Conservation (phyloP, 2,797 vertebrate species). For the Microhierax caerulescens region DNA sequence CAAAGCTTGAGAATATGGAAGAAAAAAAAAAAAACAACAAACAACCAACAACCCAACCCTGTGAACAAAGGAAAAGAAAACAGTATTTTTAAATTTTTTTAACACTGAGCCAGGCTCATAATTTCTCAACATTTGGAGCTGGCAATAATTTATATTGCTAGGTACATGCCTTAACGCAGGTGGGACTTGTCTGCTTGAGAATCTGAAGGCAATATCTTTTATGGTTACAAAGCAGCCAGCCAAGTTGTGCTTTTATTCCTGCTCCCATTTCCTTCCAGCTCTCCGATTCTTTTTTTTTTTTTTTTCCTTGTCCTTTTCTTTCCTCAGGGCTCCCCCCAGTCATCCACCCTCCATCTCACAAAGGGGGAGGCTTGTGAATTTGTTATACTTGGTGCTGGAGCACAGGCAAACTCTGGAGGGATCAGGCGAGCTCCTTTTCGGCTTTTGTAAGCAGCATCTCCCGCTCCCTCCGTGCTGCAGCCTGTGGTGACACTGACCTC, state of each 20-base stretch:
- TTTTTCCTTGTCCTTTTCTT: neutral
- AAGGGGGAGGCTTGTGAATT: neutral
- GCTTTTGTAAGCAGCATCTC: neutral
- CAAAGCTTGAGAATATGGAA: neutral
- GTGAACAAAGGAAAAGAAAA: neutral
- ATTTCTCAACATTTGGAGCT: conserved; percentile 5
- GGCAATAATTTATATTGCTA: neutral
- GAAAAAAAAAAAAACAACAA: too few relatives aligned
- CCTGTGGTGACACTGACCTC: conserved; percentile 69
- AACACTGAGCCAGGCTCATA: neutral
- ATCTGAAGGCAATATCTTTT: conserved; percentile 20
- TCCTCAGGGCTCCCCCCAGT: neutral
- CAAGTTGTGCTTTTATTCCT: conserved; percentile 17
- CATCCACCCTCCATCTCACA: neutral
- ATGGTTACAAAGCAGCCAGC: neutral
- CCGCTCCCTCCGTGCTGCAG: neutral
- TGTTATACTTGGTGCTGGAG: neutral
- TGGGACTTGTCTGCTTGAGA: neutral
- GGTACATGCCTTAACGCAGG: neutral
- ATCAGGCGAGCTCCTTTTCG: neutral
- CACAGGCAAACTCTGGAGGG: neutral
- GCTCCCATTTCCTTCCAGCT: neutral
- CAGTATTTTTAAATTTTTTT: neutral
- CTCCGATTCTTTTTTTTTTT: neutral
- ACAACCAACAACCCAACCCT: neutral